A percentile compares a stretch with the other conserved stretches of the same genome.
phyloP scores from a whole-genome alignment of 2,113 vertebrate genomes.

The Brienomyrus brachyistius region DNA sequence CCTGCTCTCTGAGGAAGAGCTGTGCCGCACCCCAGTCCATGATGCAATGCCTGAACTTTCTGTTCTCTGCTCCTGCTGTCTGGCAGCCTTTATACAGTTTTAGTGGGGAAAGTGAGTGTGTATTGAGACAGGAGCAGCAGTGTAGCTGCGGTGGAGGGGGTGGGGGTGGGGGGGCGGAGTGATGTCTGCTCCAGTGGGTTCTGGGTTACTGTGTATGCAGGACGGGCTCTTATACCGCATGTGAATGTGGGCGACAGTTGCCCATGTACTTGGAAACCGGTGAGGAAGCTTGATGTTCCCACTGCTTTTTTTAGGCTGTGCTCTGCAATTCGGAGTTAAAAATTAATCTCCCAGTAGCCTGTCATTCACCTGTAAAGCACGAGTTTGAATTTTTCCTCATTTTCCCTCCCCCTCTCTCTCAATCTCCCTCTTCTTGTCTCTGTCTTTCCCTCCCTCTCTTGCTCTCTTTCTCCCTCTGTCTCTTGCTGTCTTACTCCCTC shows the following conservation, averaged over 20 bases:
- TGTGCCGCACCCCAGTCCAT: background rate
- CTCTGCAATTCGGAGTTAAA: background rate
- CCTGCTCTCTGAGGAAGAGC: background rate
- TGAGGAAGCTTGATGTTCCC: background rate
- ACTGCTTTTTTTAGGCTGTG: background rate
- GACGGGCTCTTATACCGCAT: background rate
- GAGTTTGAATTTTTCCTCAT: background rate
- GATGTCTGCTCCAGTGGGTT: background rate
- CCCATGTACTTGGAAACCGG: background rate
- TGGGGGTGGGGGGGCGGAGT: background rate
- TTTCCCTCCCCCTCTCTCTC: background rate
- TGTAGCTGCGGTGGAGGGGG: background rate
- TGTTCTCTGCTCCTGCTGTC: constrained; percentile 2
- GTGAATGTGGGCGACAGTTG: background rate
- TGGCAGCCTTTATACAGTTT: background rate
- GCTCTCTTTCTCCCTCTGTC: too few relatives aligned
- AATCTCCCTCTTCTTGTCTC: too few relatives aligned
- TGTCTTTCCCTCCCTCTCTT: too few relatives aligned
- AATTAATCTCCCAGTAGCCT: background rate
- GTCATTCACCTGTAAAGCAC: constrained; percentile 6
- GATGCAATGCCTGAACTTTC: constrained; percentile 6
- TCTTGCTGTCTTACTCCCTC: too few relatives aligned
- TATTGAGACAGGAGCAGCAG: background rate
- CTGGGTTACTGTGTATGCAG: background rate
- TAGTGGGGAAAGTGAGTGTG: background rate